phyloP scores from a whole-genome alignment of 2,113 vertebrate genomes.

The Hoplias malabaricus region DNA sequence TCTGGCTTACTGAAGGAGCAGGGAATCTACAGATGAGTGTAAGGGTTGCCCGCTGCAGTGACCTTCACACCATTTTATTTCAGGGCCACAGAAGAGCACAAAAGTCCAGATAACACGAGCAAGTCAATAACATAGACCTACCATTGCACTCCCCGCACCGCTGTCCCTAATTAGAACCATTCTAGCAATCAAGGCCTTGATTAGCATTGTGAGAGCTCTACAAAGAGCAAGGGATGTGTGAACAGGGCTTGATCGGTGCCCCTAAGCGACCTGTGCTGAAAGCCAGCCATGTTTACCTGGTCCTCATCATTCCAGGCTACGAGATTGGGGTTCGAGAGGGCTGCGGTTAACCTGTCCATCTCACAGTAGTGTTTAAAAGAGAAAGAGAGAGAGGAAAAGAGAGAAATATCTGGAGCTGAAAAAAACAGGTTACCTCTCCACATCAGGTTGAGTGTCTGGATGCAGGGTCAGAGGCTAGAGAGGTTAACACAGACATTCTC shows the following conservation, averaged over 20 bases:
- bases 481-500: conserved; percentile 11
- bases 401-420: conserved; percentile 45
- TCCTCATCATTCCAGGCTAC: neutral
- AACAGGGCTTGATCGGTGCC: neutral
- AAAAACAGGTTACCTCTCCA: conserved; percentile 42
- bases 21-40: conserved; percentile 30
- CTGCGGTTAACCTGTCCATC: neutral
- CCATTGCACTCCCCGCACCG: neutral
- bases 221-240: neutral
- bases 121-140: conserved; percentile 28
- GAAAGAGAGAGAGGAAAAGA: neutral
- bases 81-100: conserved; percentile 13
- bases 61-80: conserved; percentile 37
- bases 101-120: neutral
- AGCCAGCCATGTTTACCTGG: neutral
- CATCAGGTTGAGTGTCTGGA: conserved; percentile 22
- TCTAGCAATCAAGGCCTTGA: conserved; percentile 37
- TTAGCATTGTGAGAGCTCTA: conserved; percentile 33
- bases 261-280: neutral
- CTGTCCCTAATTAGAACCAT: conserved; percentile 35
- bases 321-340: neutral
- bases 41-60: conserved; percentile 2
- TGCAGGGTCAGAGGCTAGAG: neutral
- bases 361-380: neutral
- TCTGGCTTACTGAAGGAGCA: conserved; percentile 56